Evolutionary conservation across 2,888 invertebrate genomes (phyloP).

Genomic region (Villa cingulata): DNA sequence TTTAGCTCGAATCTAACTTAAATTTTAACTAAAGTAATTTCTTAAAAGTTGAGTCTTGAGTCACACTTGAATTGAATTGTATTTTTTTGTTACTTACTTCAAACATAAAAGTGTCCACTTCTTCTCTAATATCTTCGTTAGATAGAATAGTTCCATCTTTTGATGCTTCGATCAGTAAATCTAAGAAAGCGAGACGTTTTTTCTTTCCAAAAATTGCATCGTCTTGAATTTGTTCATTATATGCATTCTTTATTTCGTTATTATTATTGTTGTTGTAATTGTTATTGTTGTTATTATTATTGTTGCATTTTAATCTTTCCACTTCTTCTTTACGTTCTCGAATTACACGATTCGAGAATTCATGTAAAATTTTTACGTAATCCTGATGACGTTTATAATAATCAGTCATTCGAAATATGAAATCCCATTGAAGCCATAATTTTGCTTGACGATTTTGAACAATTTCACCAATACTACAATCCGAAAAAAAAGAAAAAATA

Average conservation of each 20-base stretch:
- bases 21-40: too few species aligned
- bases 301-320: conserved; percentile 22
- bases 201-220: conserved; percentile 30
- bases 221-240: conserved; percentile 20
- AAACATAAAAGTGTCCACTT: conserved; percentile 53
- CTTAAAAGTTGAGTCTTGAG: too few species aligned
- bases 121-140: conserved; percentile 42
- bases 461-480: conserved; percentile 39
- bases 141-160: conserved; percentile 36
- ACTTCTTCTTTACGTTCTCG: conserved; percentile 37
- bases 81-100: conserved; percentile 27
- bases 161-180: conserved; percentile 43
- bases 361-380: conserved; percentile 35
- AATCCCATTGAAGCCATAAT: conserved; percentile 49
- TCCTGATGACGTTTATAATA: conserved; percentile 42
- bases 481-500: too few species aligned
- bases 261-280: conserved; percentile 20
- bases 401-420: conserved; percentile 43
- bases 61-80: too few species aligned
- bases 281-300: conserved; percentile 20
- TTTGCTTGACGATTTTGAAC: conserved; percentile 40
- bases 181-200: conserved; percentile 44
- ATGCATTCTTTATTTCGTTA: conserved; percentile 21
- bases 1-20: neutral
- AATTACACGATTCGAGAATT: conserved; percentile 40